phyloP scores from a whole-genome alignment of 2,888 invertebrate genomes.

The Nomada fabriciana region DNA sequence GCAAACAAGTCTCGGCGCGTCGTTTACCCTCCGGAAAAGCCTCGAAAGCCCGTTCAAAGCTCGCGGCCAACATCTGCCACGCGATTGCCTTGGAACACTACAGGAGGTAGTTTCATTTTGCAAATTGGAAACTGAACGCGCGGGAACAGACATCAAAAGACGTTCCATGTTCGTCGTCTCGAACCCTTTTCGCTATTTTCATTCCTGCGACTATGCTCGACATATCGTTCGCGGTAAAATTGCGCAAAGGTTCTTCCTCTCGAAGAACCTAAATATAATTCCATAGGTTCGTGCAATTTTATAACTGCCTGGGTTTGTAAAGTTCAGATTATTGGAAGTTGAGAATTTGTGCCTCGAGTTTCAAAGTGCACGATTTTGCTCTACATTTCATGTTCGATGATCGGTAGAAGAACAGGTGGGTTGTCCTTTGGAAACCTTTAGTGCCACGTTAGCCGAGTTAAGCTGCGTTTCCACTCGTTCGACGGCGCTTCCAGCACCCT shows the following conservation, averaged over 20 bases:
- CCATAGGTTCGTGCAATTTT: too few relatives aligned
- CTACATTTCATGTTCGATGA: too few relatives aligned
- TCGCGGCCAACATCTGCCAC: slow-evolving; percentile 54
- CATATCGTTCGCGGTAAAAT: slow-evolving; percentile 4
- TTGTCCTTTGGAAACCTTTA: not conserved
- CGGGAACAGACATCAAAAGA: slow-evolving; percentile 56
- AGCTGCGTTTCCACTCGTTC: not conserved
- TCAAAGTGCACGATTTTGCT: too few relatives aligned
- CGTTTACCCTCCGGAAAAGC: slow-evolving; percentile 37
- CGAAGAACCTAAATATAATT: too few relatives aligned
- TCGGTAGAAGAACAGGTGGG: too few relatives aligned
- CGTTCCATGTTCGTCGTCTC: slow-evolving; percentile 10
- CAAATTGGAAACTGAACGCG: slow-evolving; percentile 58
- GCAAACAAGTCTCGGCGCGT: slow-evolving; percentile 53
- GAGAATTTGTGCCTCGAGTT: too few relatives aligned
- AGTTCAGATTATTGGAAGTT: too few relatives aligned
- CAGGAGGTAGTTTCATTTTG: slow-evolving; percentile 64
- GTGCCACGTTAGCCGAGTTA: not conserved
- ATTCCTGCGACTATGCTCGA: not conserved
- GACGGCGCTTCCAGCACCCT: not conserved
- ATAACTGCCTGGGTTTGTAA: too few relatives aligned
- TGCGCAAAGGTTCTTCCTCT: too few relatives aligned
- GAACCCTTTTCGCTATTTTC: slow-evolving; percentile 15
- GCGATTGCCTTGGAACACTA: slow-evolving; percentile 57
- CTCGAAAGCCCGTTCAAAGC: slow-evolving; percentile 39